Conservation (phyloP, 2,113 vertebrate genomes). For the Excalfactoria chinensis region DNA sequence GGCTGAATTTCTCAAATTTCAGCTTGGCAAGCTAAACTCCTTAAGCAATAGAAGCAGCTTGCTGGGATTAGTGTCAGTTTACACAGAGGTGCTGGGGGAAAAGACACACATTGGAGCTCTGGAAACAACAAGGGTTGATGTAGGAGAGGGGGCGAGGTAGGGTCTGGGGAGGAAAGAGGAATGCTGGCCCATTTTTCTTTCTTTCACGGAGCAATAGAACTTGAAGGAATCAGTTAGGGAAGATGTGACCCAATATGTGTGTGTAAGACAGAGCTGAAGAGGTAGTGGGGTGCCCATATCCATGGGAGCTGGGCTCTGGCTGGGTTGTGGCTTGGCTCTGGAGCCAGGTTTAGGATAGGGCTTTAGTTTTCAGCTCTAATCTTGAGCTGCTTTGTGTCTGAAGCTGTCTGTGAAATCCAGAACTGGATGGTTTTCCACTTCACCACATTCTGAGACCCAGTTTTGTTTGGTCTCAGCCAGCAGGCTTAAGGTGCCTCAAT, state of each 20-base stretch:
- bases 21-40: neutral
- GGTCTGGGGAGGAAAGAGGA: neutral
- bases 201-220: neutral
- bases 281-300: neutral
- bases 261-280: neutral
- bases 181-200: neutral
- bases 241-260: neutral
- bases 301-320: neutral
- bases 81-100: neutral
- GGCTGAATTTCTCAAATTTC: slow-evolving; percentile 10
- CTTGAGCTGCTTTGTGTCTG: neutral
- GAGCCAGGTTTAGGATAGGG: neutral
- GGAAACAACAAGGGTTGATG: neutral
- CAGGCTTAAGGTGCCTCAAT: too few relatives aligned
- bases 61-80: neutral
- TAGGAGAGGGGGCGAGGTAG: neutral
- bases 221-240: neutral
- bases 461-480: neutral
- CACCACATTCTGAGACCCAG: neutral
- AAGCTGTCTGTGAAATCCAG: neutral
- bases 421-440: neutral
- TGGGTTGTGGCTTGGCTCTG: accelerated
- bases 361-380: neutral
- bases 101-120: neutral
- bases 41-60: slow-evolving; percentile 4